These are phyloP conservation scores for Pollenia angustigena DNA, from an alignment of 2,888 invertebrate species.

Conservation along the genomic window DNA sequence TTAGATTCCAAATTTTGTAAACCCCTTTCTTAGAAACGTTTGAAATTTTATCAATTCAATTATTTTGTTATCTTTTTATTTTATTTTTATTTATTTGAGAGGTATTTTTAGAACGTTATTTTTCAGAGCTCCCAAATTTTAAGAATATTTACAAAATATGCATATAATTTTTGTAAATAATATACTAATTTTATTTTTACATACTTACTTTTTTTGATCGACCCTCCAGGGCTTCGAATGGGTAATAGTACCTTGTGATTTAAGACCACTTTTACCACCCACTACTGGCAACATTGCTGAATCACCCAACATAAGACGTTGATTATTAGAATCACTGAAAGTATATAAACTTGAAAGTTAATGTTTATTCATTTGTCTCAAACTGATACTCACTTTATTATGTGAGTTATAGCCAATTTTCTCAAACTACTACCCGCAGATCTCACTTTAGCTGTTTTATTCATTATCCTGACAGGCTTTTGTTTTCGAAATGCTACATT, in stretches of 20 bases:
- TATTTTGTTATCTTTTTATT: too few species aligned
- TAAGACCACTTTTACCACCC: conserved; percentile 89
- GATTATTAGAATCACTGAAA: conserved; percentile 95
- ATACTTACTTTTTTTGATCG: conserved; percentile 92
- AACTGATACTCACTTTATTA: conserved; percentile 89
- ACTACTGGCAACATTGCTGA: conserved; percentile 96
- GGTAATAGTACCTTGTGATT: conserved; percentile 94
- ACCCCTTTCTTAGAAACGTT: too few species aligned
- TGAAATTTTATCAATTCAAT: too few species aligned
- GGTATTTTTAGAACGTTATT: too few species aligned
- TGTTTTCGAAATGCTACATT: conserved; percentile 93
- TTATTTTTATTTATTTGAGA: too few species aligned
- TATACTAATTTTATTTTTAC: too few species aligned
- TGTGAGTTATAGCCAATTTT: conserved; percentile 92
- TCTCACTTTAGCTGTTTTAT: conserved; percentile 92
- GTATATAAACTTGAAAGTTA: conserved; percentile 1
- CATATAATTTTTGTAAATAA: too few species aligned
- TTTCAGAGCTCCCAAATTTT: too few species aligned
- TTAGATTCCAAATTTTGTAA: too few species aligned
- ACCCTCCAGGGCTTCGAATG: conserved; percentile 94
- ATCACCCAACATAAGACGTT: conserved; percentile 95
- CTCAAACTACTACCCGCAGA: conserved; percentile 91
- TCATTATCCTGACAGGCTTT: conserved; percentile 92
- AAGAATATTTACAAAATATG: too few species aligned
- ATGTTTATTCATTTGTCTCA: not conserved